Evolutionary conservation across 2,113 vertebrate species (phyloP).

Genomic region (Lophotis ruficrista): DNA sequence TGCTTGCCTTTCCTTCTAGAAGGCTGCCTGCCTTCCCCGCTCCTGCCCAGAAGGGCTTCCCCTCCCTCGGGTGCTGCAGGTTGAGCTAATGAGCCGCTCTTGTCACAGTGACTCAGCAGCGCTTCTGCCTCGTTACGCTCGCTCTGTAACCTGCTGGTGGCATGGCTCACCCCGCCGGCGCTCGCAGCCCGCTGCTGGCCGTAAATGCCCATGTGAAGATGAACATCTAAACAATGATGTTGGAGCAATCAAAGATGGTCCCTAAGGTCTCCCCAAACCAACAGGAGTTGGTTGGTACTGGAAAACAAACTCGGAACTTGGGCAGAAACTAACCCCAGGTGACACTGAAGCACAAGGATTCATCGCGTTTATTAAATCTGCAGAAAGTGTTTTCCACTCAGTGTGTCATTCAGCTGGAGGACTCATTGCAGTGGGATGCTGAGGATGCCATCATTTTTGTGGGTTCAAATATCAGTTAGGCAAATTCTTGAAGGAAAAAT

Average conservation of each 20-base stretch:
- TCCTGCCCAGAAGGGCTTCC: slow-evolving; percentile 23
- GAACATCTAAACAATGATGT: neutral
- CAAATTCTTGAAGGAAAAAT: neutral
- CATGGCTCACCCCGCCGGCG: neutral
- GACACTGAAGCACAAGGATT: neutral
- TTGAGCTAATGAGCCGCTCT: slow-evolving; percentile 51
- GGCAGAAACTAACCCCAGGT: neutral
- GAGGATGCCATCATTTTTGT: rapidly evolving
- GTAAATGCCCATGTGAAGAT: neutral
- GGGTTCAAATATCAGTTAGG: neutral
- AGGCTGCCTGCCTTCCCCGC: neutral
- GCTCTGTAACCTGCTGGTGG: neutral
- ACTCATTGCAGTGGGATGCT: neutral
- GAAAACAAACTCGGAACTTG: neutral
- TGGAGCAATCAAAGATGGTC: neutral
- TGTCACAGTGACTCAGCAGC: slow-evolving; percentile 52
- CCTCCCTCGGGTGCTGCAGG: slow-evolving; percentile 13
- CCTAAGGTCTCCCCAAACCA: neutral
- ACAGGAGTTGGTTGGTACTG: neutral
- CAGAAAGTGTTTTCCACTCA: neutral
- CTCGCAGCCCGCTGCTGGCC: neutral
- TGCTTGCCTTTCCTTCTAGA: neutral
- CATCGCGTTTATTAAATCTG: neutral
- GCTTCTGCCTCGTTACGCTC: neutral
- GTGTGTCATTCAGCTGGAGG: neutral